A percentile compares a stretch with the other conserved stretches of the same genome.
Evolutionary conservation across 2,113 vertebrate species (phyloP).

Genomic region (Oreochromis niloticus): DNA sequence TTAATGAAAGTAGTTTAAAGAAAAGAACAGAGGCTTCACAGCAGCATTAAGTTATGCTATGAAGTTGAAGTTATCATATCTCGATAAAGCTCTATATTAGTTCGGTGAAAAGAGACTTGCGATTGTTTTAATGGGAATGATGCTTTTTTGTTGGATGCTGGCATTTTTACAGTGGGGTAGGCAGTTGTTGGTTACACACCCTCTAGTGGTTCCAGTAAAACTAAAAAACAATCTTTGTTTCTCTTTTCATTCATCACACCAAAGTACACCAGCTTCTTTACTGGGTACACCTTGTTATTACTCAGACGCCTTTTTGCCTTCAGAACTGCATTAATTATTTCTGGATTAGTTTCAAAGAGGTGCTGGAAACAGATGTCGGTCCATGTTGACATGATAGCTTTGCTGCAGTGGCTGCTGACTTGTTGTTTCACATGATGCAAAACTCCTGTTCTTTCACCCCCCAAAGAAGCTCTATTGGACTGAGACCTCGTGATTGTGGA

Average conservation of each 20-base stretch:
- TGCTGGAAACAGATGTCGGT: neutral
- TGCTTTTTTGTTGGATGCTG: neutral
- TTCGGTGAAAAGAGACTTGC: neutral
- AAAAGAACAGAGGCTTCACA: neutral
- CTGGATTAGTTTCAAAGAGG: neutral
- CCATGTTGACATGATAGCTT: neutral
- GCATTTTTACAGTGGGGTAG: neutral
- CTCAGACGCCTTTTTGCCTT: fast-evolving
- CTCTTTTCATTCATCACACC: neutral
- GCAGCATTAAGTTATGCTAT: no score
- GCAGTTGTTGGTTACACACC: neutral
- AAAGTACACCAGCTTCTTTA: neutral
- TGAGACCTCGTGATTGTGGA: neutral
- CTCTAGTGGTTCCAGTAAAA: neutral
- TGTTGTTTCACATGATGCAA: neutral
- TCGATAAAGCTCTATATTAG: neutral
- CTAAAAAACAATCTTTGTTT: neutral
- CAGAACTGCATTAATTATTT: neutral
- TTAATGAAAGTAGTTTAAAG: neutral
- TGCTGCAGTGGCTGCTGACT: neutral
- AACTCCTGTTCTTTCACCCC: neutral
- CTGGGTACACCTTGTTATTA: neutral
- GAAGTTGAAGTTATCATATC: no score
- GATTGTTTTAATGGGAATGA: neutral
- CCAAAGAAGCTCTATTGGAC: neutral